Conservation (phyloP, 1,140 invertebrate genomes). For the Bombyx mandarina region DNA sequence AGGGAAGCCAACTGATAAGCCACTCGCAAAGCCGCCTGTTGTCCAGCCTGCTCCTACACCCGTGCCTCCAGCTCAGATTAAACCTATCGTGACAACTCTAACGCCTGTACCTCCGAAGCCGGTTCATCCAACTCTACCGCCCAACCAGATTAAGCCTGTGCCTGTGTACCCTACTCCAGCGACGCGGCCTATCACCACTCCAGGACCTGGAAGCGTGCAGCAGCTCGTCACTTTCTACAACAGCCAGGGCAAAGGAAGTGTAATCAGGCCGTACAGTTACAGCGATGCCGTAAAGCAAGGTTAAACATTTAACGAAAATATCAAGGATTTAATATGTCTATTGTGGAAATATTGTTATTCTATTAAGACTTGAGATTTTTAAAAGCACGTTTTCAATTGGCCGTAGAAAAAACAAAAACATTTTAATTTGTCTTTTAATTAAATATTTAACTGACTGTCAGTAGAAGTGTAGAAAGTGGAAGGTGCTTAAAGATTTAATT, state of each 20-base stretch:
- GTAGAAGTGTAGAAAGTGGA: not conserved
- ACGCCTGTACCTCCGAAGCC: constrained; percentile 16
- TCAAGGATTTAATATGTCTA: not conserved
- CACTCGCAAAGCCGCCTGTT: constrained; percentile 7
- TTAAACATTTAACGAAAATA: constrained; percentile 13
- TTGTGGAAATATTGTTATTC: constrained; percentile 2
- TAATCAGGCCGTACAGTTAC: constrained; percentile 52
- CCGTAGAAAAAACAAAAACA: too few relatives aligned
- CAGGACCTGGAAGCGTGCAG: constrained; percentile 54
- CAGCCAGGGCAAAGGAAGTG: constrained; percentile 52
- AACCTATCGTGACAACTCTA: constrained; percentile 8
- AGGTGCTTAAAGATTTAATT: not conserved
- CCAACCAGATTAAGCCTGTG: constrained; percentile 32
- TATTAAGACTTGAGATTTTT: too few relatives aligned
- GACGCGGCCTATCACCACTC: constrained; percentile 40
- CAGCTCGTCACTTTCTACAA: constrained; percentile 57
- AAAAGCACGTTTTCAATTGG: too few relatives aligned
- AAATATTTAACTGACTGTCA: not conserved
- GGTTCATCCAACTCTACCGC: constrained; percentile 13
- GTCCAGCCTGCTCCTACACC: constrained; percentile 5
- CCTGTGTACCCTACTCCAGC: constrained; percentile 35
- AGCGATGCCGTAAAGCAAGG: constrained; percentile 61
- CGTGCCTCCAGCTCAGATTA: constrained; percentile 5
- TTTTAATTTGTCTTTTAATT: too few relatives aligned
- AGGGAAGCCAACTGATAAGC: constrained; percentile 6